phyloP scores from a whole-genome alignment of 2,797 vertebrate genomes.

The Buphagus erythrorhynchus region DNA sequence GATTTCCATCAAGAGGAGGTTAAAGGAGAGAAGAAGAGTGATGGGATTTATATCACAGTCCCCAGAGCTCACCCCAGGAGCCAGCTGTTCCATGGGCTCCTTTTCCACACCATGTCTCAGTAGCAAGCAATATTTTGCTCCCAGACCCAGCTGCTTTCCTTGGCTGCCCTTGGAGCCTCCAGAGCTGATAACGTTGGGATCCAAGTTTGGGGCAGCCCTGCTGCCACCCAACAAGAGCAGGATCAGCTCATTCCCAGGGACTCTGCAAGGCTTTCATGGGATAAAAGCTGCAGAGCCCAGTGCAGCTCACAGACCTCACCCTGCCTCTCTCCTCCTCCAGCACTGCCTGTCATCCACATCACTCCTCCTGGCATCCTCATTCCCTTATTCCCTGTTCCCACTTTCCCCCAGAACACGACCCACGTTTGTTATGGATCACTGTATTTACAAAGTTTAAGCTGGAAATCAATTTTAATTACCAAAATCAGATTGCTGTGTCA shows the following conservation, averaged over 20 bases:
- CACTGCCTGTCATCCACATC: background rate
- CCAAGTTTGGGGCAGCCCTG: rapidly evolving
- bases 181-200: background rate
- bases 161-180: background rate
- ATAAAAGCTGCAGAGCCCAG: background rate
- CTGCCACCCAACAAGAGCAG: background rate
- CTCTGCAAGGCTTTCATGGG: background rate
- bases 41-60: rapidly evolving
- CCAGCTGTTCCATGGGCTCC: background rate
- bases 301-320: background rate
- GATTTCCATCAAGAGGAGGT: background rate
- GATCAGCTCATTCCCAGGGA: background rate
- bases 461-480: constrained; percentile 82
- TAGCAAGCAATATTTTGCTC: background rate
- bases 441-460: constrained; percentile 69
- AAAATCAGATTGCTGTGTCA: constrained; percentile 66
- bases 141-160: background rate
- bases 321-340: background rate
- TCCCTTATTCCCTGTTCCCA: background rate
- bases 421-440: constrained; percentile 40
- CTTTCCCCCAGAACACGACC: constrained; percentile 25
- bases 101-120: background rate
- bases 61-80: background rate
- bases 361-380: background rate
- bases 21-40: background rate